Base-by-base conservation (phyloP, 2,113 vertebrate species). In the Felis catus region DNA sequence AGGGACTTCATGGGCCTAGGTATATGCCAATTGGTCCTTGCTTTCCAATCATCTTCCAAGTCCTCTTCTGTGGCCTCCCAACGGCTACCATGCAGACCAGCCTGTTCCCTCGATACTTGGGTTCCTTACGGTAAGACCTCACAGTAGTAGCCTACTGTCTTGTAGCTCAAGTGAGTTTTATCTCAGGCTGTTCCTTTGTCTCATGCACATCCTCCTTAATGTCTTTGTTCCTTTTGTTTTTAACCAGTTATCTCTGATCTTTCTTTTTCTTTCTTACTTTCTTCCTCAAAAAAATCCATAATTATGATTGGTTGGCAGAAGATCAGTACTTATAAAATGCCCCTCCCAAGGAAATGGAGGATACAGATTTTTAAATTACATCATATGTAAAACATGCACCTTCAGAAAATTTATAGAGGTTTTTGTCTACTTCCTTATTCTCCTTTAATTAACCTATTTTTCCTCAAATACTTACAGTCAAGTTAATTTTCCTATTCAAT, bases 391-490 rank as follows among this genome's bases (percentile, higher is more conserved):
- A 93, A 84, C 25, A 70, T 15, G 9, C 76, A 84, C 7, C 63
- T 66, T 45, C 19, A 36, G 23, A 78, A 95, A 18, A 80, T 55
- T 80, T 79, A 85, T 2, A 78, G 41, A 65, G 41, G 53, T 48
- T 55, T 80, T 63, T 73, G 36, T 91, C 66, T 81, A 66, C 45
- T 58, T 92, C 14, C 19, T 85, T 74, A 48, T 93, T 93, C 39
- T 86, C 58, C 36, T 94, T 86, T 85, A 78, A 48, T 81, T 48
- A 81, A 74, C 31, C 41, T 66, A 14, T 61, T 97, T 95, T 80
- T 76, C 48, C 6, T 51, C 51, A 95, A 73, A 82, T 74, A 93
- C 45, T 31, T 92, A 53, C 8, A 76, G 25, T 89, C 71, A 45
- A 53, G 41, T 90, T 94, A 76, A 87, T 78, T 91, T 80, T 87